Evolutionary conservation across 2,113 vertebrate genomes (phyloP).

Genomic region (Parotia lawesii): DNA sequence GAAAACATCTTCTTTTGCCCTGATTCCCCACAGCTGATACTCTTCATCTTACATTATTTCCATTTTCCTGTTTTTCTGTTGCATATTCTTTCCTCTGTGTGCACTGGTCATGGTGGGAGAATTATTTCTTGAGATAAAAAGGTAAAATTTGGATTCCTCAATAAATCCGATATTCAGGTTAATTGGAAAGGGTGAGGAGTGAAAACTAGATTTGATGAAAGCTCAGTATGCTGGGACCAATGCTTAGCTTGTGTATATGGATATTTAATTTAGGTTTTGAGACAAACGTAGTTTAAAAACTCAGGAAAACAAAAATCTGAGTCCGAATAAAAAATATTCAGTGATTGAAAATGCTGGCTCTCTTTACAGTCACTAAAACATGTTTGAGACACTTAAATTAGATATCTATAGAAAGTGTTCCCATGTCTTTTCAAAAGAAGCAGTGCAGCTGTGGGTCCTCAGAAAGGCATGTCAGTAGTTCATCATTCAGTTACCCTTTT

Average conservation of each 20-base stretch:
- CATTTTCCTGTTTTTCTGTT: constrained; percentile 6
- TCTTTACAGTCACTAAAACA: background rate
- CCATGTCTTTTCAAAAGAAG: background rate
- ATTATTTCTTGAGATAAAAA: constrained; percentile 17
- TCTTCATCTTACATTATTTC: background rate
- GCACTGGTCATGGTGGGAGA: background rate
- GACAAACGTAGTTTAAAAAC: background rate
- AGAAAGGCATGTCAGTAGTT: background rate
- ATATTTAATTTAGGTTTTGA: background rate
- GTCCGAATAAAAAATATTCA: background rate
- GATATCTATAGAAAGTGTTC: background rate
- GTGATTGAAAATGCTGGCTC: background rate
- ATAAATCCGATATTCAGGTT: background rate
- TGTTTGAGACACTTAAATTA: background rate
- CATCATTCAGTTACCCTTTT: background rate
- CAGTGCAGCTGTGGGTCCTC: background rate
- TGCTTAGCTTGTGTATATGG: background rate
- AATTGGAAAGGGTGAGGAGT: background rate
- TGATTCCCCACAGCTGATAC: background rate
- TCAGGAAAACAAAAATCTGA: background rate
- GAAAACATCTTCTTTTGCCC: background rate
- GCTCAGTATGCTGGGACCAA: background rate
- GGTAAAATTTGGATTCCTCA: background rate
- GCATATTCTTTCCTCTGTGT: background rate
- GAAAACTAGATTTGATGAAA: background rate